Evolutionary conservation across 2,797 vertebrate species (phyloP), one percentile per base, ranked within the genome.

Genomic region (Phyllotis vaccarum): DNA sequence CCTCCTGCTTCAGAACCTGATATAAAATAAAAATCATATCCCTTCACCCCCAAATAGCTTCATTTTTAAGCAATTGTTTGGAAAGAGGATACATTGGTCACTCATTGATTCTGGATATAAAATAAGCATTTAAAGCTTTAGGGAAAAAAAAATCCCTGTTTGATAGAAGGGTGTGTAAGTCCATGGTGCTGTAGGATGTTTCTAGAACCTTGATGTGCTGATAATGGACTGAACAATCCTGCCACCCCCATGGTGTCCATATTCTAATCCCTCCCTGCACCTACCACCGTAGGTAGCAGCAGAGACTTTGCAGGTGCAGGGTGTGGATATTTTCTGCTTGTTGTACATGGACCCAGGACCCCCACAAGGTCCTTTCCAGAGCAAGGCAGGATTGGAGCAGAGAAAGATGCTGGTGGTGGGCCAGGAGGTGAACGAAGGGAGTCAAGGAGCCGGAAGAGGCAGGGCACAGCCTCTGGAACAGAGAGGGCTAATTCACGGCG

Each of bases 201-300:
- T 46, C 91, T 13, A 37, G 81, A 46, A 66, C 17, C 24, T 9
- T 27, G 66, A 64, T 8, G 46, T 29, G 13, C n/a, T 19, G 31
- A 17, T 19, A 16, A 27, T 22, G 3, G 17, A 34, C 56, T 16
- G 29, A 14, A 11, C 24, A 31, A 29, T 34, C 9, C 24, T 1
- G 0, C 3, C 4, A 3, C 1, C 12, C 3, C 13, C 34, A 34
- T 17, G 7, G 7, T 5, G 12, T 68, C 75, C 21, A 12, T 11
- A 5, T 72, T 13, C n/a, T 68, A 16, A 12, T 12, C 37, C 79
- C 46, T 13, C 31, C 60, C 52, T 34, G 16, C 16, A 54, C 34
- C 11, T 78, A 13, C 54, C 16, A 16, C 70, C 40, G 86, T 21
- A 52, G 5, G 4, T 3, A 16, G 31, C 74, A 14, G 5, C 7